Evolutionary conservation across 2,888 invertebrate species (phyloP).

Genomic region (Capitulum mitella): DNA sequence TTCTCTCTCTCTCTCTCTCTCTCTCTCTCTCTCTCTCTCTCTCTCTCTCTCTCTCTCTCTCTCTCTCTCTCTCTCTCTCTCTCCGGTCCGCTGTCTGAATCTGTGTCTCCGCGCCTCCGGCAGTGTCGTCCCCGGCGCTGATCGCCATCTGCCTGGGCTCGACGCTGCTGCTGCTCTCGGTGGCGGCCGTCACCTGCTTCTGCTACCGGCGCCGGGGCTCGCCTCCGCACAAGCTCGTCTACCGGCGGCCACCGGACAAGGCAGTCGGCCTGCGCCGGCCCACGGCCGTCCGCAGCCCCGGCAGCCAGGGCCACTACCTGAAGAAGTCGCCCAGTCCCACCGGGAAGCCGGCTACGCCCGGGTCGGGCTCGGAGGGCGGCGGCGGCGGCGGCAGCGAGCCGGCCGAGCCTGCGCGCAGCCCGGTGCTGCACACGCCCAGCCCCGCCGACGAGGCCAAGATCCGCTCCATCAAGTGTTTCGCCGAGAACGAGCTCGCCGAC

Average conservation of each 20-base stretch:
- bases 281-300: conserved; percentile 76
- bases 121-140: conserved; percentile 53
- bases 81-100: too few relatives aligned
- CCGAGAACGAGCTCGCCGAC: conserved; percentile 47
- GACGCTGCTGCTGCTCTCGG: conserved; percentile 52
- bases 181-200: conserved; percentile 57
- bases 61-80: too few relatives aligned
- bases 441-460: background rate
- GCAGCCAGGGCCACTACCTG: conserved; percentile 62
- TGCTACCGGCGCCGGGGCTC: conserved; percentile 55
- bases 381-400: background rate
- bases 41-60: too few relatives aligned
- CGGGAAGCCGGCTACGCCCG: conserved; percentile 40
- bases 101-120: too few relatives aligned
- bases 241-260: conserved; percentile 39
- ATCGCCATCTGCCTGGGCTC: conserved; percentile 52
- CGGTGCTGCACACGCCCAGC: conserved; percentile 16
- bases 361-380: background rate
- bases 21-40: too few relatives aligned
- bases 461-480: conserved; percentile 42
- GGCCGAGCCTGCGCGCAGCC: background rate
- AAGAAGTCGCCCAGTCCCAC: conserved; percentile 85
- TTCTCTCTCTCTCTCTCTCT: too few relatives aligned
- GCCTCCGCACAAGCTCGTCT: conserved; percentile 40
- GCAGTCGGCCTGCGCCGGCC: conserved; percentile 59